Conservation (phyloP, 2,888 invertebrate genomes). For the Callinectes sapidus region DNA sequence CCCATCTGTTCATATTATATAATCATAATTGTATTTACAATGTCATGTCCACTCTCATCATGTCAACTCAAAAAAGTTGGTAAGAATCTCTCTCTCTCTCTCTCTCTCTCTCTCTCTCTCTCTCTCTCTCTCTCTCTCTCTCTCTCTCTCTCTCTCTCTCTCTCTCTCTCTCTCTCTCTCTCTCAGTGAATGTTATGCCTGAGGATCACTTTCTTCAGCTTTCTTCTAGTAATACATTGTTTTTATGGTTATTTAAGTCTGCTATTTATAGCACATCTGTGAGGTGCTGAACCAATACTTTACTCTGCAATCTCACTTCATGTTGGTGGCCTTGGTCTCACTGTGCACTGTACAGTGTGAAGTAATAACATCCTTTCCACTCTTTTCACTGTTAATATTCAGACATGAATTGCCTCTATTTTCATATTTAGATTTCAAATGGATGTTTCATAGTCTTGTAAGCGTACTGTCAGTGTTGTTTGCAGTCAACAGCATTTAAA, state of each 20-base stretch:
- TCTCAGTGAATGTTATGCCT: background rate
- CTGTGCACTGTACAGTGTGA: background rate
- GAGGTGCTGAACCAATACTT: slow-evolving; percentile 23
- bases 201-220: background rate
- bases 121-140: slow-evolving; percentile 39
- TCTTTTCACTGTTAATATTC: background rate
- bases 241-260: background rate
- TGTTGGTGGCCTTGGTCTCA: background rate
- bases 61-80: background rate
- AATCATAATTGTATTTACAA: background rate
- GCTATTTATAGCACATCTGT: background rate
- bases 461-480: background rate
- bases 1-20: background rate
- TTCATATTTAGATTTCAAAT: background rate
- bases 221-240: background rate
- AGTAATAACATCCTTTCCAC: slow-evolving; percentile 1
- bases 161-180: slow-evolving; percentile 40
- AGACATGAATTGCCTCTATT: slow-evolving; percentile 9
- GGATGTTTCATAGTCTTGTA: background rate
- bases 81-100: background rate
- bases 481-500: background rate
- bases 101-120: slow-evolving; percentile 44
- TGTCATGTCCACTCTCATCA: background rate
- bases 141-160: background rate
- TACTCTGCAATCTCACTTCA: background rate